Evolutionary conservation across 2,797 vertebrate species (phyloP).

Genomic region (Pangasius macronema): DNA sequence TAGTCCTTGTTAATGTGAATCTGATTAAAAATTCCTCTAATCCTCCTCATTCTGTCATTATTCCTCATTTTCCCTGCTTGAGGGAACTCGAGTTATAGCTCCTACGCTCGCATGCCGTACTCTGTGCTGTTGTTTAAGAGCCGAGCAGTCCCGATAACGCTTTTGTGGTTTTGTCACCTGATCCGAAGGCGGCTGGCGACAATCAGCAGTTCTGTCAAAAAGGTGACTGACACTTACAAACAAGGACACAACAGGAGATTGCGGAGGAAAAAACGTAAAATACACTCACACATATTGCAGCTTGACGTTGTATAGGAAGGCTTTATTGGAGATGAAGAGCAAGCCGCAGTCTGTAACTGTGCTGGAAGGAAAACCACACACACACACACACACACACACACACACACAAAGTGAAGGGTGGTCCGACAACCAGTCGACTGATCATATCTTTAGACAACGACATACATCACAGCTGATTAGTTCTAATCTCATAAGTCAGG

Average conservation of each 20-base stretch:
- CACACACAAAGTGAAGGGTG: constrained; percentile 28
- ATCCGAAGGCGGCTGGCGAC: constrained; percentile 25
- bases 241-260: constrained; percentile 43
- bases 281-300: constrained; percentile 81
- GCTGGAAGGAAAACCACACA: constrained; percentile 60
- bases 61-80: not conserved
- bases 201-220: constrained; percentile 43
- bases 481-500: constrained; percentile 35
- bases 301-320: constrained; percentile 77
- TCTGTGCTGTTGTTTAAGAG: not conserved
- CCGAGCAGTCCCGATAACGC: not conserved
- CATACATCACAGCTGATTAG: constrained; percentile 28
- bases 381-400: constrained; percentile 24
- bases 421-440: constrained; percentile 4
- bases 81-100: too few relatives aligned
- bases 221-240: constrained; percentile 67
- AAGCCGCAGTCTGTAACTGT: constrained; percentile 75
- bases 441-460: constrained; percentile 35
- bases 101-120: not conserved
- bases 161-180: constrained; percentile 12
- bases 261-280: constrained; percentile 37
- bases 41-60: not conserved
- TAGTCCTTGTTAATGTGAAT: not conserved
- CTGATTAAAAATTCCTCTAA: not conserved
- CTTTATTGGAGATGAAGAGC: constrained; percentile 70